A percentile compares a stretch with the other conserved stretches of the same genome.
Evolutionary conservation across 2,888 invertebrate species (phyloP).

Genomic region (Caenorhabditis doughertyi): DNA sequence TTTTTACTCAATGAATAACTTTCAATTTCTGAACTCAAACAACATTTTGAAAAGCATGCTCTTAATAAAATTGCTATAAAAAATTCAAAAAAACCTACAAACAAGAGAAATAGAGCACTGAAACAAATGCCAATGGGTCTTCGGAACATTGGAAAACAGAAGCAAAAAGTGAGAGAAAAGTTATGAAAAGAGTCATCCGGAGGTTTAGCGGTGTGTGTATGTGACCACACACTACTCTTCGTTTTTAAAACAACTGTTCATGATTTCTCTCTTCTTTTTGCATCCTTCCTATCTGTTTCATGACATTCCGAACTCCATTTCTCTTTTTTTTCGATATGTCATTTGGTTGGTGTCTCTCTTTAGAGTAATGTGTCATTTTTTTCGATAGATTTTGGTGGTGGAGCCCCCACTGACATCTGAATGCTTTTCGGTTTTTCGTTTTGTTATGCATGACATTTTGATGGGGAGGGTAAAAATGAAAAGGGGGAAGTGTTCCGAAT

Average conservation of each 20-base stretch:
- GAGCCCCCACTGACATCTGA: too few relatives aligned
- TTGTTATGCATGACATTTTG: slow-evolving; percentile 7
- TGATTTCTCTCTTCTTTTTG: neutral
- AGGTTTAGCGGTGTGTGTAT: neutral
- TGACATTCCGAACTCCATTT: neutral
- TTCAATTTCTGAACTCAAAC: too few relatives aligned
- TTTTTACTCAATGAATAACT: too few relatives aligned
- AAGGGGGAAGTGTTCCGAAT: neutral
- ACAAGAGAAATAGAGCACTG: neutral
- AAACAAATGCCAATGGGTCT: neutral
- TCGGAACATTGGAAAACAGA: neutral
- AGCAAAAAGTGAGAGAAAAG: slow-evolving; percentile 5
- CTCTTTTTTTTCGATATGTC: neutral
- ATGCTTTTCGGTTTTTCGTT: neutral
- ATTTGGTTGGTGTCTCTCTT: neutral
- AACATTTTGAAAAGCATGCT: too few relatives aligned
- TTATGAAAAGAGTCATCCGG: slow-evolving; percentile 19
- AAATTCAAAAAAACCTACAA: too few relatives aligned
- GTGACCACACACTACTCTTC: neutral
- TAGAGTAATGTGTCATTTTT: neutral
- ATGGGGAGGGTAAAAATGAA: too few relatives aligned
- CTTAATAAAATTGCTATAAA: too few relatives aligned
- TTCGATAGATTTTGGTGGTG: too few relatives aligned
- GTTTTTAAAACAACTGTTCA: slow-evolving; percentile 23
- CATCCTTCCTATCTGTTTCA: neutral